These are phyloP conservation scores for Eurois occulta DNA, from an alignment of 2,888 invertebrate species.

Conservation along the genomic window DNA sequence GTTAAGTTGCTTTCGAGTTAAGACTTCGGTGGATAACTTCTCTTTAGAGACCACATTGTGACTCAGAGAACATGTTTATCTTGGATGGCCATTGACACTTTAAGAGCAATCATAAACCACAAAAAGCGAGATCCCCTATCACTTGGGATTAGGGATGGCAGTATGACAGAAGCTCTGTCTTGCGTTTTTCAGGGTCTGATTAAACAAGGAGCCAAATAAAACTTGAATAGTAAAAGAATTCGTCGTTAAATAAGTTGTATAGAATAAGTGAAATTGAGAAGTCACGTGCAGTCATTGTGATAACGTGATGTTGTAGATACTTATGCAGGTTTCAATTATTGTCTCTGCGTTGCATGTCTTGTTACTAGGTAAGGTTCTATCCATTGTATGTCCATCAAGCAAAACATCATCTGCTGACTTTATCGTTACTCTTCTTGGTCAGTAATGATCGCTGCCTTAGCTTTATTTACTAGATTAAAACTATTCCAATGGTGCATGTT, in stretches of 20 bases:
- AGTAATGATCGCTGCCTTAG: slow-evolving; percentile 16
- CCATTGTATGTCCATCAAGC: slow-evolving; percentile 45
- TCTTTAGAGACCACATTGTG: background rate
- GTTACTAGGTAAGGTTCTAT: slow-evolving; percentile 20
- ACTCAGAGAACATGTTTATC: background rate
- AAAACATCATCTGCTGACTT: slow-evolving; percentile 50
- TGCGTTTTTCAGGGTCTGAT: background rate
- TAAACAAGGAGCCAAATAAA: slow-evolving; percentile 12
- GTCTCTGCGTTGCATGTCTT: slow-evolving; percentile 51
- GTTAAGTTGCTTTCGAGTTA: background rate
- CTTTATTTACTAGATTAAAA: slow-evolving; percentile 1
- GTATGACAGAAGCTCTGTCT: background rate
- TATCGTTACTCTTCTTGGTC: slow-evolving; percentile 46
- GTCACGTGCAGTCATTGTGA: slow-evolving; percentile 63
- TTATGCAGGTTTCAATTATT: slow-evolving; percentile 47
- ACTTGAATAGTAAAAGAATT: no score
- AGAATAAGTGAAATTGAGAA: slow-evolving; percentile 41
- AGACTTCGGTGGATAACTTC: background rate
- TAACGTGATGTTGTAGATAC: slow-evolving; percentile 39
- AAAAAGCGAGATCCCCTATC: background rate
- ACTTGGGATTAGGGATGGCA: background rate
- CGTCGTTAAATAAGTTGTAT: no score
- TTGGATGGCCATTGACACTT: background rate
- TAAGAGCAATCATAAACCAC: background rate
- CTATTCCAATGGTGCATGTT: slow-evolving; percentile 14